These are phyloP conservation scores for Arion vulgaris DNA, from an alignment of 1,140 invertebrate genomes.

Conservation along the genomic window DNA sequence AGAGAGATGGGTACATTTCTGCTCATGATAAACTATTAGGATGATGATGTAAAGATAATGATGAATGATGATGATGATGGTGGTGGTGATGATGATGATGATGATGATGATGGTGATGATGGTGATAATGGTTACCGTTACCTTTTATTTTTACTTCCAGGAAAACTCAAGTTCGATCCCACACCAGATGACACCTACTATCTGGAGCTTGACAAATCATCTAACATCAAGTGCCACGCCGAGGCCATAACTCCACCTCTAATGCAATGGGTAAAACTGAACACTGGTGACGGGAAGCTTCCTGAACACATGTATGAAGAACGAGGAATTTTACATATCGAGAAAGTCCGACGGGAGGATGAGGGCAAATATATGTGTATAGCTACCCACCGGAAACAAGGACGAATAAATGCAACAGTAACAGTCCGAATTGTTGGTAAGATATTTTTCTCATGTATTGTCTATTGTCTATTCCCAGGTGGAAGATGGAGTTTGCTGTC, in stretches of 20 bases:
- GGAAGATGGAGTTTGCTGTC: no score
- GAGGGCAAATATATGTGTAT: conserved; percentile 79
- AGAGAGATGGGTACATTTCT: no score
- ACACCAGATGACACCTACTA: conserved; percentile 82
- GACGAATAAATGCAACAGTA: conserved; percentile 88
- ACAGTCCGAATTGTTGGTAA: conserved; percentile 89
- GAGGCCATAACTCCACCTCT: conserved; percentile 80
- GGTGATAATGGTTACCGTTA: no score
- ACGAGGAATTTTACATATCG: conserved; percentile 88
- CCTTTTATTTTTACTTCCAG: conserved; percentile 70
- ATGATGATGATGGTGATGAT: no score
- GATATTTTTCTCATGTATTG: conserved; percentile 41
- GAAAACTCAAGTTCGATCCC: conserved; percentile 89
- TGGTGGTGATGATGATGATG: no score
- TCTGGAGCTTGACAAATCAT: conserved; percentile 84
- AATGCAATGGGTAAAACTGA: conserved; percentile 84
- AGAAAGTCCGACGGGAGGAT: conserved; percentile 83
- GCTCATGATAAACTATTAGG: no score
- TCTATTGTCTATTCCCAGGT: no score
- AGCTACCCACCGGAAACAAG: conserved; percentile 82
- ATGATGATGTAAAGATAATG: no score
- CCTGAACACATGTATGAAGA: conserved; percentile 81
- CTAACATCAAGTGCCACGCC: conserved; percentile 90
- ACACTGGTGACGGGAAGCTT: conserved; percentile 33
- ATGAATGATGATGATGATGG: no score